Evolutionary conservation across 2,797 vertebrate genomes (phyloP).

Genomic region (Poecile montanus): DNA sequence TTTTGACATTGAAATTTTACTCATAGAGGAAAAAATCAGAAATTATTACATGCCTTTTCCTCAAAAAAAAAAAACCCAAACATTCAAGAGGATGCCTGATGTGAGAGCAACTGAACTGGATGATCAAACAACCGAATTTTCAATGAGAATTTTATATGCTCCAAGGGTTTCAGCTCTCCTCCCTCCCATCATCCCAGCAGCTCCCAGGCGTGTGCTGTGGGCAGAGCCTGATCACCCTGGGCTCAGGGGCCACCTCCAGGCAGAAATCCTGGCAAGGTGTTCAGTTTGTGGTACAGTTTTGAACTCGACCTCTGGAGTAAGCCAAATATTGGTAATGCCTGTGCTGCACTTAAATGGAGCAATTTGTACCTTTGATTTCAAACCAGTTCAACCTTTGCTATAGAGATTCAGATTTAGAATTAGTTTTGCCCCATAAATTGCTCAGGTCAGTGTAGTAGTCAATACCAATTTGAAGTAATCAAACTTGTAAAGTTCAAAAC

Average conservation of each 20-base stretch:
- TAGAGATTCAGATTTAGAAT: neutral
- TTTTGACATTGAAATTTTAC: neutral
- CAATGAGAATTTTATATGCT: neutral
- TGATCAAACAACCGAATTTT: neutral
- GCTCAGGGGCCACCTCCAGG: neutral
- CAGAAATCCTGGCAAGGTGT: neutral
- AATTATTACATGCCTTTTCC: neutral
- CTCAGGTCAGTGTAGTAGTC: neutral
- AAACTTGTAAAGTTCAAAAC: neutral
- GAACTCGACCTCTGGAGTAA: neutral
- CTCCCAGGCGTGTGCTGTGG: rapidly evolving
- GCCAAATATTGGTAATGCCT: neutral
- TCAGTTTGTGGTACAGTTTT: neutral
- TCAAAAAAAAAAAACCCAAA: neutral
- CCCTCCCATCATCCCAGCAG: neutral
- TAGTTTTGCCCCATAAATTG: neutral
- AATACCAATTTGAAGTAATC: neutral
- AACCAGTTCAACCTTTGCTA: neutral
- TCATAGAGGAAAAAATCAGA: neutral
- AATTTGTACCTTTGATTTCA: neutral
- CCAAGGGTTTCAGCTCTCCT: neutral
- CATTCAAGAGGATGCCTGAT: neutral
- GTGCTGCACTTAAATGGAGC: neutral
- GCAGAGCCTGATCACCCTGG: neutral
- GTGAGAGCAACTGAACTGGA: neutral